Evolutionary conservation across 2,113 vertebrate species (phyloP).

Genomic region (Boleophthalmus pectinirostris): DNA sequence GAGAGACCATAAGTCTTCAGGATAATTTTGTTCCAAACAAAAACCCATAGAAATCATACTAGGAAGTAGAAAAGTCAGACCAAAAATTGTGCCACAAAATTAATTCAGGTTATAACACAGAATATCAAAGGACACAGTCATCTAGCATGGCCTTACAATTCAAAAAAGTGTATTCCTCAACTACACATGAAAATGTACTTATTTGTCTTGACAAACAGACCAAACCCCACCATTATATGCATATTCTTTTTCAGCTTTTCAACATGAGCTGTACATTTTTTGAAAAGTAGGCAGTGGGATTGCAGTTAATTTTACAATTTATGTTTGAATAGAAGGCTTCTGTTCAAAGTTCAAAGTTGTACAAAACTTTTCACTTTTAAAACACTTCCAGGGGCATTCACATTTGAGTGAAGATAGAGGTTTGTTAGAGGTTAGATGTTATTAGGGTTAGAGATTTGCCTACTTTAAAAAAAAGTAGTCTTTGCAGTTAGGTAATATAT

Average conservation of each 20-base stretch:
- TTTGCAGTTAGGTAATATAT: not conserved
- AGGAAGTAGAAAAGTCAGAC: not conserved
- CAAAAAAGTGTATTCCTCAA: not conserved
- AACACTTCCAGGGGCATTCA: not conserved
- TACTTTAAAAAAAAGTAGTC: too few relatives aligned
- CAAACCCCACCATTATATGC: not conserved
- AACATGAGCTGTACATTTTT: too few relatives aligned
- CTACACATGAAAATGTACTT: not conserved
- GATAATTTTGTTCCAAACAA: conserved; percentile 86
- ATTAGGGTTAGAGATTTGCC: not conserved
- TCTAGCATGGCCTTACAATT: too few relatives aligned
- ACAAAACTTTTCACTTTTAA: not conserved
- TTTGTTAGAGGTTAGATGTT: not conserved
- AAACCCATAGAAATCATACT: conserved; percentile 55
- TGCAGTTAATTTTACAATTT: not conserved
- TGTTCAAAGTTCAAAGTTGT: not conserved
- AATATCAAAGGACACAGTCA: not conserved
- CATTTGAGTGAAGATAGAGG: not conserved
- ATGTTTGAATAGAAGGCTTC: not conserved
- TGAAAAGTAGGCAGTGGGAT: too few relatives aligned
- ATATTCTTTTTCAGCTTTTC: not conserved
- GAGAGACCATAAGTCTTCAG: conserved; percentile 81
- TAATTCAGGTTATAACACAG: not conserved
- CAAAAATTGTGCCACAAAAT: not conserved
- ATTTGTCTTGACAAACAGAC: not conserved